Evolutionary conservation across 2,888 invertebrate genomes (phyloP).

Genomic region (Troides aeacus): DNA sequence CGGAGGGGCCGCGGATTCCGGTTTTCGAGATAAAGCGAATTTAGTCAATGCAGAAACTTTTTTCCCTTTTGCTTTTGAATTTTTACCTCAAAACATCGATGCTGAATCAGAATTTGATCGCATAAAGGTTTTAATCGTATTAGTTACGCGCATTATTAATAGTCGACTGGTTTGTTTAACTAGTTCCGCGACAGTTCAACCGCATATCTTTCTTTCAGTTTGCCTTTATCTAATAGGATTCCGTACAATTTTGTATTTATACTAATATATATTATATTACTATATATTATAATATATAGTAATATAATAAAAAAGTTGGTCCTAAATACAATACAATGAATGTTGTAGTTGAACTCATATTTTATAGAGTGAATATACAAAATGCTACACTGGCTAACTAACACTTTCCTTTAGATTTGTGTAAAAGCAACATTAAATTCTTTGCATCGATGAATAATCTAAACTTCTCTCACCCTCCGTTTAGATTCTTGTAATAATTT

Average conservation of each 20-base stretch:
- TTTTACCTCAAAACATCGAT: slow-evolving; percentile 70
- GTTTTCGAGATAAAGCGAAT: slow-evolving; percentile 75
- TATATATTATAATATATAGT: no score
- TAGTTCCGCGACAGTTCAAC: slow-evolving; percentile 56
- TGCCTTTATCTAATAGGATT: slow-evolving; percentile 6
- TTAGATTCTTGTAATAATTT: no score
- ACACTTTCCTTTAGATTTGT: no score
- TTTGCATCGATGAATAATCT: no score
- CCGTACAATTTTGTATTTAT: slow-evolving; percentile 4
- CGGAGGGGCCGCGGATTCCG: slow-evolving; percentile 72
- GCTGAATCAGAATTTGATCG: slow-evolving; percentile 47
- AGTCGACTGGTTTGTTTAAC: slow-evolving; percentile 73
- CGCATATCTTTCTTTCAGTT: slow-evolving; percentile 11
- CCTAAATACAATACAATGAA: no score
- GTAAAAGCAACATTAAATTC: no score
- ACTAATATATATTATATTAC: no score
- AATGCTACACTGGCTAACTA: no score
- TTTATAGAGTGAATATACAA: no score
- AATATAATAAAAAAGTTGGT: no score
- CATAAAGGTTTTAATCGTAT: slow-evolving; percentile 69
- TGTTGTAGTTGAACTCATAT: no score
- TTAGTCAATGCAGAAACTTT: slow-evolving; percentile 66
- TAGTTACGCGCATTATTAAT: slow-evolving; percentile 74
- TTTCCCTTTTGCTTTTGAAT: slow-evolving; percentile 65
- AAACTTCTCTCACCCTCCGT: no score